Evolutionary conservation across 2,888 invertebrate genomes (phyloP).

Genomic region (Acanthosoma haemorrhoidale): DNA sequence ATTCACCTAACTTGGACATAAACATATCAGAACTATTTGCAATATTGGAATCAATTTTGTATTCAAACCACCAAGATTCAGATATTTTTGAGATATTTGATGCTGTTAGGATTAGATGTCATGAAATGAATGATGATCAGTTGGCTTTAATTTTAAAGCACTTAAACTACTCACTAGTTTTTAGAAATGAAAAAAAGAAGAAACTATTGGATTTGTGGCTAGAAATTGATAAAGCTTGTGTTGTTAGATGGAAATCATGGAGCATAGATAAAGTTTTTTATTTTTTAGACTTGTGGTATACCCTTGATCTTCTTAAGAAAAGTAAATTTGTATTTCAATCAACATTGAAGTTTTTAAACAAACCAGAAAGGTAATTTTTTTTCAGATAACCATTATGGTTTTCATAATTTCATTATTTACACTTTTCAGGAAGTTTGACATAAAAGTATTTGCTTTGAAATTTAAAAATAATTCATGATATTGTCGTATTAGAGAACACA

Average conservation of each 20-base stretch:
- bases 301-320: slow-evolving; percentile 52
- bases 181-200: slow-evolving; percentile 51
- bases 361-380: slow-evolving; percentile 46
- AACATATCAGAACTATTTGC: background rate
- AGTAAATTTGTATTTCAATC: slow-evolving; percentile 55
- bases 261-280: slow-evolving; percentile 52
- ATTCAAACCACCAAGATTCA: slow-evolving; percentile 8
- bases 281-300: slow-evolving; percentile 60
- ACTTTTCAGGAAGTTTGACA: no score
- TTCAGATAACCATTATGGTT: background rate
- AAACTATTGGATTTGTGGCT: slow-evolving; percentile 63
- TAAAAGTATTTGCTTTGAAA: no score
- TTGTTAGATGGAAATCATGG: slow-evolving; percentile 51
- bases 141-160: slow-evolving; percentile 52
- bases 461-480: no score
- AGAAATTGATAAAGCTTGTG: slow-evolving; percentile 61
- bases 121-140: slow-evolving; percentile 54
- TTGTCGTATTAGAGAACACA: no score
- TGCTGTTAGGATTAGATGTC: slow-evolving; percentile 50
- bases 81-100: slow-evolving; percentile 9
- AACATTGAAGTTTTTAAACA: slow-evolving; percentile 54
- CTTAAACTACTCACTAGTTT: slow-evolving; percentile 52
- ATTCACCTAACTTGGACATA: background rate
- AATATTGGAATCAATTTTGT: background rate
- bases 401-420: no score